These are phyloP conservation scores for Coccyzus lansbergi DNA, from an alignment of 2,797 vertebrate species.

Conservation along the genomic window DNA sequence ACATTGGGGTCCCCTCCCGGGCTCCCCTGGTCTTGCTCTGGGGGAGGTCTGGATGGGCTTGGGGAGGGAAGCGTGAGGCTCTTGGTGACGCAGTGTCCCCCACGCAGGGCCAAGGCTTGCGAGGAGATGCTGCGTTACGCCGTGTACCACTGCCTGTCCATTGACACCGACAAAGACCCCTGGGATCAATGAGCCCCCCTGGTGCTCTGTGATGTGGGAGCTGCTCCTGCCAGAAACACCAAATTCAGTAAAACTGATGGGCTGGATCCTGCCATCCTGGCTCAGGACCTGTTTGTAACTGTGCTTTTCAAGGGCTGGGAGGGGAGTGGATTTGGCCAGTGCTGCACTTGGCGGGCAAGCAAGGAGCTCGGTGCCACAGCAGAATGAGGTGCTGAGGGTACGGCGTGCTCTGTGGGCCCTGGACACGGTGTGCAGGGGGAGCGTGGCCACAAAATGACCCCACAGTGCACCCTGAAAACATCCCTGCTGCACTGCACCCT, in stretches of 20 bases:
- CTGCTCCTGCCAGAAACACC: fast-evolving
- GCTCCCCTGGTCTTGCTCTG: not conserved
- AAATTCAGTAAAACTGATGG: not conserved
- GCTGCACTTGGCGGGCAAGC: not conserved
- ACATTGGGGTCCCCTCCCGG: not conserved
- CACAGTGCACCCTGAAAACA: no score
- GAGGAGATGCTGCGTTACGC: constrained; percentile 96
- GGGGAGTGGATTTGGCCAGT: fast-evolving
- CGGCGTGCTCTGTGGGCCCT: fast-evolving
- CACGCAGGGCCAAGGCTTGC: constrained; percentile 87
- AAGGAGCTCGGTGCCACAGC: fast-evolving
- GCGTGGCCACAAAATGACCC: not conserved
- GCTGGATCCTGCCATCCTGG: not conserved
- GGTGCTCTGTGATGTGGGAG: fast-evolving
- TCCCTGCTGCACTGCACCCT: no score
- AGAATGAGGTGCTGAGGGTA: fast-evolving
- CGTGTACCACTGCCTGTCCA: constrained; percentile 95
- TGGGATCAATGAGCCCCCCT: constrained; percentile 85
- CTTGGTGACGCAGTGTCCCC: fast-evolving
- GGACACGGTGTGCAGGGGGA: fast-evolving
- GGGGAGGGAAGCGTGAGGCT: not conserved
- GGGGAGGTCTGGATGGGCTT: fast-evolving
- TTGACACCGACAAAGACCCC: constrained; percentile 91
- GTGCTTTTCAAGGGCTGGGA: not conserved
- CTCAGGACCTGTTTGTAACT: not conserved